Evolutionary conservation across 1,140 invertebrate species (phyloP), one percentile per base, ranked within the genome.

Genomic region (Mizuhopecten yessoensis): DNA sequence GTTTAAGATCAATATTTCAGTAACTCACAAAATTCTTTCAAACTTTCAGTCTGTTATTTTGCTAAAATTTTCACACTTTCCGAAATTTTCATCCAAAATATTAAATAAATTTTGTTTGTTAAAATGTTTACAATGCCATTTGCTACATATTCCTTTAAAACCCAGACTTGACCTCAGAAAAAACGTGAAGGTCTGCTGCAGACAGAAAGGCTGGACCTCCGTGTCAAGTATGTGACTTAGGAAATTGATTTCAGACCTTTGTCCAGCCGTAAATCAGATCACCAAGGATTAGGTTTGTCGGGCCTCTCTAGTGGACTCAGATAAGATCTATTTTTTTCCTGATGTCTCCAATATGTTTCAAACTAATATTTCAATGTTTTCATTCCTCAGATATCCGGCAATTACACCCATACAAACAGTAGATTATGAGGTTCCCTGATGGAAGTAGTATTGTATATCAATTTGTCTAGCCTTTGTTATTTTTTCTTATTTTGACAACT

Each of bases 221-320:
- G 5, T 75, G 57, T 75, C 57, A 75, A 75, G 57, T 75, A 75
- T 75, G 57, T 75, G 57, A 75, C 57, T 75, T n/a, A 75, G 29
- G 57, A 75, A 75, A 75, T 75, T 75, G 57, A 75, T 75, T 75
- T 75, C 23, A 75, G 57, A 29, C n/a, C 29, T 75, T 75, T 29
- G 57, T 75, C 45, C 57, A 29, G 57, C 17, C 29, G 29, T 75
- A 75, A 75, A 75, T 75, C 57, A 75, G 57, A 23, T 29, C n/a
- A 29, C 23, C 29, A 29, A 75, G 57, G 57, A 75, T 75, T 75
- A 75, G n/a, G 57, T 17, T 39, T 29, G 57, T 49, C 57, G 9
- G 57, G 13, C n/a, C 57, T 75, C 57, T 75, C 23, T 5, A 75
- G 57, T 75, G 15, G 20, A 75, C 17, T 75, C 57, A 29, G 57